These are phyloP conservation scores for Drosophila aff. DNA, from an alignment of 1,140 invertebrate genomes.

Conservation along the genomic window DNA sequence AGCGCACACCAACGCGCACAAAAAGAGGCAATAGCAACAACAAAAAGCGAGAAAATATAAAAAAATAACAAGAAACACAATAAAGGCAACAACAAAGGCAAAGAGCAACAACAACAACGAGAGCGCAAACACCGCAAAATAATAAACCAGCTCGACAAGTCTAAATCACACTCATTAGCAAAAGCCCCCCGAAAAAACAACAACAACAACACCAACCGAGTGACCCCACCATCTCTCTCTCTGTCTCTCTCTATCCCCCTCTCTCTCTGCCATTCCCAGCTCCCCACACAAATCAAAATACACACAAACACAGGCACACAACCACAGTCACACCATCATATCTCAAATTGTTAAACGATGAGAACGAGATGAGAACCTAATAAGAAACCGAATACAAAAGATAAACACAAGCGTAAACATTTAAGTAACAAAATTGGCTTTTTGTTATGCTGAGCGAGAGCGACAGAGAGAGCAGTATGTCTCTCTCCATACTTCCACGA, in stretches of 20 bases:
- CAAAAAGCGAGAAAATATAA: conserved; percentile 60
- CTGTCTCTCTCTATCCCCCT: conserved; percentile 20
- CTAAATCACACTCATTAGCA: conserved; percentile 83
- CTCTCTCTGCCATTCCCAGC: background rate
- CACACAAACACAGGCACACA: conserved; percentile 38
- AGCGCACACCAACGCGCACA: conserved; percentile 35
- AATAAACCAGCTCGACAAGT: conserved; percentile 83
- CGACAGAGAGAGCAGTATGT: conserved; percentile 18
- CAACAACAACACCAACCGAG: conserved; percentile 30
- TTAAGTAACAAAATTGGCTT: conserved; percentile 85
- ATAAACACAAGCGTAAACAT: conserved; percentile 85
- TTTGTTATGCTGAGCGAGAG: conserved; percentile 73
- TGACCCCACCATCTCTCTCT: conserved; percentile 40
- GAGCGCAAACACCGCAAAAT: conserved; percentile 82
- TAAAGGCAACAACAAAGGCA: conserved; percentile 16
- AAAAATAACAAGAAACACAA: conserved; percentile 54
- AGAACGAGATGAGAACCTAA: conserved; percentile 84
- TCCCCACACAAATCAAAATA: conserved; percentile 46
- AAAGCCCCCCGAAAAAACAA: conserved; percentile 62
- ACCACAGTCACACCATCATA: conserved; percentile 59
- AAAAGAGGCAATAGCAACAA: conserved; percentile 43
- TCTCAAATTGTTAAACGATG: conserved; percentile 85
- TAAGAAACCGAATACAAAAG: conserved; percentile 85
- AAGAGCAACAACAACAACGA: conserved; percentile 41
- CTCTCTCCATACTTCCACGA: background rate